A percentile compares a stretch with the other conserved stretches of the same genome.
Evolutionary conservation across 53 echinoderm and acorn worm species (phyloP).

Genomic region (Henricia sp.): DNA sequence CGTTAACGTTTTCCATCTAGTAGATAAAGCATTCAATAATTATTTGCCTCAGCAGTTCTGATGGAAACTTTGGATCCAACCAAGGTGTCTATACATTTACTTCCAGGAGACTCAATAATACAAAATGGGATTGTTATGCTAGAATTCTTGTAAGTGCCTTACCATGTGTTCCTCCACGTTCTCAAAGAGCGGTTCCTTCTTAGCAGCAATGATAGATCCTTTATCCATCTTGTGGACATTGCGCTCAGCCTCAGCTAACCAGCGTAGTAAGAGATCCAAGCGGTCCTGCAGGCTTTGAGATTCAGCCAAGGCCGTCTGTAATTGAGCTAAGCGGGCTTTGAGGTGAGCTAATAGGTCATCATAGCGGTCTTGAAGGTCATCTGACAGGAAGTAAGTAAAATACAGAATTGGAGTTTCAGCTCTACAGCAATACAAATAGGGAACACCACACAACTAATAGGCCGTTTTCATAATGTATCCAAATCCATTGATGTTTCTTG

Average conservation of each 20-base stretch:
- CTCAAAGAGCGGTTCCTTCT: slow-evolving; percentile 87
- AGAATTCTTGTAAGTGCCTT: not conserved
- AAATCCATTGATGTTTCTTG: too few species aligned
- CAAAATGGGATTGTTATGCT: too few species aligned
- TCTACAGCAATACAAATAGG: too few species aligned
- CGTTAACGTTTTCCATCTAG: too few species aligned
- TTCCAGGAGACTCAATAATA: too few species aligned
- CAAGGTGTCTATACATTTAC: too few species aligned
- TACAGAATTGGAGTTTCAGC: not conserved
- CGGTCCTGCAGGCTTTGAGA: slow-evolving; percentile 91
- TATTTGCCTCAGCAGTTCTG: too few species aligned
- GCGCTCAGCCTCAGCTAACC: slow-evolving; percentile 90
- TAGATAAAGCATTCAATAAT: too few species aligned
- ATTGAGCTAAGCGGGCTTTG: slow-evolving; percentile 71
- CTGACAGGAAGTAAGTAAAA: too few species aligned
- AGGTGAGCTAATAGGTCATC: slow-evolving; percentile 81
- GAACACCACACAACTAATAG: too few species aligned
- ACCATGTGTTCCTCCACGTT: slow-evolving; percentile 94
- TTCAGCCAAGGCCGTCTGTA: slow-evolving; percentile 82
- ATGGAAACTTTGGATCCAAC: too few species aligned
- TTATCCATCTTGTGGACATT: slow-evolving; percentile 96
- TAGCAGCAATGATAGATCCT: slow-evolving; percentile 85
- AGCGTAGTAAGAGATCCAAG: slow-evolving; percentile 78
- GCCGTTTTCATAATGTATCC: too few species aligned
- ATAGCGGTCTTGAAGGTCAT: slow-evolving; percentile 72